Evolutionary conservation across 1,140 invertebrate genomes (phyloP).

Genomic region (Drosophila watanabei): DNA sequence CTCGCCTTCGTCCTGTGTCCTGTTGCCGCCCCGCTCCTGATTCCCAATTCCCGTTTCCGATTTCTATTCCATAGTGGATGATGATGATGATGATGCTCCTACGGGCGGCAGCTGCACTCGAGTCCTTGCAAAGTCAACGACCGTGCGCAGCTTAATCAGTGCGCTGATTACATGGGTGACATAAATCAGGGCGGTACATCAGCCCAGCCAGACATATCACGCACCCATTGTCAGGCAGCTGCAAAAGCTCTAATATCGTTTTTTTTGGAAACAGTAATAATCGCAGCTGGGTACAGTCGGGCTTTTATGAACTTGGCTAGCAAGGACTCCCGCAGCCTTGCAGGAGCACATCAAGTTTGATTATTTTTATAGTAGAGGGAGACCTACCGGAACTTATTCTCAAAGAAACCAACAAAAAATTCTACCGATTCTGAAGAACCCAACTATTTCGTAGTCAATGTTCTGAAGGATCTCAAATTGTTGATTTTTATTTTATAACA

Average conservation of each 20-base stretch:
- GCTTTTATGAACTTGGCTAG: not conserved
- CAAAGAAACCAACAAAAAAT: no score
- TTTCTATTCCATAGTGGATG: conserved; percentile 19
- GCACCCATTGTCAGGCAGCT: conserved; percentile 48
- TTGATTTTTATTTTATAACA: fast-evolving
- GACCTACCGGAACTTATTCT: not conserved
- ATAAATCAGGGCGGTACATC: conserved; percentile 67
- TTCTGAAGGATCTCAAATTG: not conserved
- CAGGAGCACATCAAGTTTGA: not conserved
- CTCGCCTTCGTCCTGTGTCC: conserved; percentile 30
- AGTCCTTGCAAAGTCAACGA: conserved; percentile 69
- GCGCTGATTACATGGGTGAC: conserved; percentile 75
- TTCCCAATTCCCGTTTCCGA: conserved; percentile 25
- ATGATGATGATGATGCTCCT: conserved; percentile 54
- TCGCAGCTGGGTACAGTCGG: conserved; percentile 47
- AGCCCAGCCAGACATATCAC: conserved; percentile 3
- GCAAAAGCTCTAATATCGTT: conserved; percentile 63
- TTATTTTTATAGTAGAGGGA: not conserved
- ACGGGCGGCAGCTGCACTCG: conserved; percentile 60
- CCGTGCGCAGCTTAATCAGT: conserved; percentile 77
- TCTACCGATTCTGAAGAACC: not conserved
- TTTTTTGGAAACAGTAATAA: conserved; percentile 36
- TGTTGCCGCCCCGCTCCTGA: conserved; percentile 39
- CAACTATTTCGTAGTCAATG: not conserved
- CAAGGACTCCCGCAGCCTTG: not conserved